Evolutionary conservation across 2,113 vertebrate genomes (phyloP).

Genomic region (Eublepharis macularius): DNA sequence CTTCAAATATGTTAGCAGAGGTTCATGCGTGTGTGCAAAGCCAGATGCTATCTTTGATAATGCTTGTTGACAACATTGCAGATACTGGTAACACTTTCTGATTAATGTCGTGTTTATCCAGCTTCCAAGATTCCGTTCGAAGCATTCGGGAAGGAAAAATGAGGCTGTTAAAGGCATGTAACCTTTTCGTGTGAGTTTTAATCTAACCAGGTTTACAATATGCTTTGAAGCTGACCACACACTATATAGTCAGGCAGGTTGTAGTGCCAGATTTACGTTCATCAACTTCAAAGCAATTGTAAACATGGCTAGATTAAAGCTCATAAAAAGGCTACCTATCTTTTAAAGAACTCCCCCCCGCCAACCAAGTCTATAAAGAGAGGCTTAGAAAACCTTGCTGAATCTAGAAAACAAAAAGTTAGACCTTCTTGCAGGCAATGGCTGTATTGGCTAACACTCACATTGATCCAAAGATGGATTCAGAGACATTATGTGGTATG

Average conservation of each 20-base stretch:
- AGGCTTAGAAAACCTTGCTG: constrained; percentile 23
- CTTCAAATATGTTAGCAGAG: no score
- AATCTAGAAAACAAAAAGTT: constrained; percentile 19
- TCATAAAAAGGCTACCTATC: neutral
- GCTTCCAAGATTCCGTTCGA: neutral
- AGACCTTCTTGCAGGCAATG: neutral
- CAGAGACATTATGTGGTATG: neutral
- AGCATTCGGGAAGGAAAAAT: neutral
- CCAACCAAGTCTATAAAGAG: neutral
- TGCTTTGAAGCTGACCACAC: neutral
- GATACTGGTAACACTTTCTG: no score
- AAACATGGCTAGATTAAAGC: constrained; percentile 14
- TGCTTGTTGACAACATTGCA: neutral
- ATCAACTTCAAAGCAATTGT: constrained; percentile 11
- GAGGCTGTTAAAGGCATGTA: neutral
- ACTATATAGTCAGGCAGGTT: neutral
- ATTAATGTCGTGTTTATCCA: neutral
- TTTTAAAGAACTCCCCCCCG: neutral
- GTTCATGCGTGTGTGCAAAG: neutral
- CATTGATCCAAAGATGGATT: neutral
- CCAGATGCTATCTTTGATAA: neutral
- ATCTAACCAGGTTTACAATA: neutral
- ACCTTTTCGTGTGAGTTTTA: neutral
- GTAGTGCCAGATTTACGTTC: neutral
- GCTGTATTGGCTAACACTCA: constrained; percentile 27